A percentile compares a stretch with the other conserved stretches of the same genome.
Conservation (phyloP, 2,888 invertebrate genomes). For the Odontomyia ornata region DNA sequence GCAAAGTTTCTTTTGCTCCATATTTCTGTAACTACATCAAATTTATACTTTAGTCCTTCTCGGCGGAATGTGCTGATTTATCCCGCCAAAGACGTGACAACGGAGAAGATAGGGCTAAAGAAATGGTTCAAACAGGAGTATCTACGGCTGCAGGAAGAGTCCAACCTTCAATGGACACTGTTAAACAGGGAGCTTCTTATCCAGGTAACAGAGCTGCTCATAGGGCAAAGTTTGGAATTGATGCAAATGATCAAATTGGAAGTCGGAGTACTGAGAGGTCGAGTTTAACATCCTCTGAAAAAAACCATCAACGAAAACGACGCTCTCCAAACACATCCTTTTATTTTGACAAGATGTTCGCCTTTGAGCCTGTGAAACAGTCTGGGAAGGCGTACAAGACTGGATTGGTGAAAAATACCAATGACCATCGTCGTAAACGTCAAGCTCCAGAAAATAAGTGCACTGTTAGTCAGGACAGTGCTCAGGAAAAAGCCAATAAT, state of each 20-base stretch:
- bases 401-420: not conserved
- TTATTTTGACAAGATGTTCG: no score
- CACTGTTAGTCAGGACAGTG: no score
- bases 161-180: not conserved
- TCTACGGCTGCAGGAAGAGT: not conserved
- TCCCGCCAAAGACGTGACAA: not conserved
- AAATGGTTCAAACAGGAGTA: not conserved
- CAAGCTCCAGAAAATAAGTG: not conserved
- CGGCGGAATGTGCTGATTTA: not conserved
- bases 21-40: no score
- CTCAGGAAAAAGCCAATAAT: not conserved
- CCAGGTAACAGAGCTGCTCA: not conserved
- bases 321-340: not conserved
- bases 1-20: no score
- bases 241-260: not conserved
- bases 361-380: not conserved
- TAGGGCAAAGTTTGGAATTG: not conserved
- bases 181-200: not conserved
- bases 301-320: not conserved
- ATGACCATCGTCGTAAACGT: not conserved
- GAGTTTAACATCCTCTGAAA: not conserved
- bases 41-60: not conserved
- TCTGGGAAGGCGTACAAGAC: not conserved
- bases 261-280: not conserved
- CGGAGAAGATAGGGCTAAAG: not conserved